Evolutionary conservation across 2,113 vertebrate species (phyloP).

Genomic region (Boleophthalmus pectinirostris): DNA sequence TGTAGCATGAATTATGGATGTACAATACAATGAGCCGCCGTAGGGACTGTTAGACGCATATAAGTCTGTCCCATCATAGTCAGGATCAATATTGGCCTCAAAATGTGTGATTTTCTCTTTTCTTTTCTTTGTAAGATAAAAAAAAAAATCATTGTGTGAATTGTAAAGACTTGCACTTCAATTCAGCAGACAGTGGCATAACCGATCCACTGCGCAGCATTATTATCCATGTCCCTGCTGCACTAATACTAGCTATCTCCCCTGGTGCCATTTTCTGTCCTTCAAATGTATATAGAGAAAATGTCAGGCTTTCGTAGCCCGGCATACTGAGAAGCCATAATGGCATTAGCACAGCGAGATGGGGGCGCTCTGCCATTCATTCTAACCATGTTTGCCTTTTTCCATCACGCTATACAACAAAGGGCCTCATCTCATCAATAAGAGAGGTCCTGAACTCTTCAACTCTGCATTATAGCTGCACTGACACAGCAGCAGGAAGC

Average conservation of each 20-base stretch:
- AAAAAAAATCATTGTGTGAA: slow-evolving; percentile 48
- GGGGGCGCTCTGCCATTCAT: slow-evolving; percentile 57
- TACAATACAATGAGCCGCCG: slow-evolving; percentile 24
- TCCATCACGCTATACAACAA: slow-evolving; percentile 64
- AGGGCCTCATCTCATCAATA: slow-evolving; percentile 66
- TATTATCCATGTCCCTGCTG: slow-evolving; percentile 56
- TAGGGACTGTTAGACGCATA: slow-evolving; percentile 24
- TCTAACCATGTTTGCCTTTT: slow-evolving; percentile 68
- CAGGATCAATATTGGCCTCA: slow-evolving; percentile 24
- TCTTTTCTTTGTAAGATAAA: slow-evolving; percentile 27
- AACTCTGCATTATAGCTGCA: slow-evolving; percentile 67
- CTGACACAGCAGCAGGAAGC: slow-evolving; percentile 62
- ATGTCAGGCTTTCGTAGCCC: slow-evolving; percentile 59
- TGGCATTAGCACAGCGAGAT: slow-evolving; percentile 70
- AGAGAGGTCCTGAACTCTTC: slow-evolving; percentile 76
- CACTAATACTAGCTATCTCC: slow-evolving; percentile 60
- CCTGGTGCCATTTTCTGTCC: slow-evolving; percentile 61
- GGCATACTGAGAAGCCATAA: slow-evolving; percentile 61
- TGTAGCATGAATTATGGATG: slow-evolving; percentile 47
- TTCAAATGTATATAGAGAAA: slow-evolving; percentile 68
- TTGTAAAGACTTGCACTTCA: slow-evolving; percentile 47
- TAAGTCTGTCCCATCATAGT: slow-evolving; percentile 25
- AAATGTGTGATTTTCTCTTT: slow-evolving; percentile 43
- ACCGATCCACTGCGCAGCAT: slow-evolving; percentile 45
- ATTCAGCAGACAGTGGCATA: slow-evolving; percentile 40